Evolutionary conservation across 92 coral and sea anemone genomes (phyloP).

Genomic region (Chrysogorgia sp.): DNA sequence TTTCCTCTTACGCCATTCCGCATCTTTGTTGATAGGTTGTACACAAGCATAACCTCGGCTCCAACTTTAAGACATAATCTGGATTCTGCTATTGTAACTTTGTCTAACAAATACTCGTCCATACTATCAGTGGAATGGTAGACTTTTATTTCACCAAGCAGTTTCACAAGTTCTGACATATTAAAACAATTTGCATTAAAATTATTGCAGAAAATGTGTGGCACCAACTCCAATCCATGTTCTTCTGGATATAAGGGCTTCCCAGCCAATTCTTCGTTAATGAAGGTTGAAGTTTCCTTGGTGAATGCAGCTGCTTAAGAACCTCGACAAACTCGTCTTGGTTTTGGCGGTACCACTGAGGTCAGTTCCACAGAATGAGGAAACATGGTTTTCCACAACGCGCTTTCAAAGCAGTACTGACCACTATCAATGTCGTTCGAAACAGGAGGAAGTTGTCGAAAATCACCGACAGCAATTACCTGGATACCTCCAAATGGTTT

Average conservation of each 20-base stretch:
- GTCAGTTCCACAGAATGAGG: constrained; percentile 53
- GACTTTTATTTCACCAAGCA: constrained; percentile 36
- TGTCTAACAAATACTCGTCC: constrained; percentile 39
- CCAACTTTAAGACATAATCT: constrained; percentile 51
- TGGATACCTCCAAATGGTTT: no score
- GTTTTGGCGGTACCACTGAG: constrained; percentile 25
- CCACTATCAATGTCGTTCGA: constrained; percentile 31
- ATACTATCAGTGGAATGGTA: constrained; percentile 47
- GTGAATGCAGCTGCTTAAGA: constrained; percentile 13
- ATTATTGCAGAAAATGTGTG: constrained; percentile 54
- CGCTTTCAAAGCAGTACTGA: constrained; percentile 54
- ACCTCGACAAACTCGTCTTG: constrained; percentile 49
- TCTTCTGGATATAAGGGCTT: neutral
- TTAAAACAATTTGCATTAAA: constrained; percentile 61
- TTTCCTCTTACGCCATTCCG: constrained; percentile 53
- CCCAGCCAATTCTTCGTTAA: neutral
- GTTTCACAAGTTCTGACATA: constrained; percentile 17
- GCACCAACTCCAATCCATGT: constrained; percentile 34
- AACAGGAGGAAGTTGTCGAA: constrained; percentile 8
- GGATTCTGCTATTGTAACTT: constrained; percentile 35
- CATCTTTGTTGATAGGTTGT: constrained; percentile 42
- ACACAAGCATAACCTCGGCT: constrained; percentile 57
- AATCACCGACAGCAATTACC: constrained; percentile 12
- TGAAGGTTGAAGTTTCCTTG: neutral
- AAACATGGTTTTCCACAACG: constrained; percentile 54